A percentile compares a stretch with the other conserved stretches of the same genome.
Conservation (phyloP, 1,140 invertebrate species). For the Drosophila ercepeae region DNA sequence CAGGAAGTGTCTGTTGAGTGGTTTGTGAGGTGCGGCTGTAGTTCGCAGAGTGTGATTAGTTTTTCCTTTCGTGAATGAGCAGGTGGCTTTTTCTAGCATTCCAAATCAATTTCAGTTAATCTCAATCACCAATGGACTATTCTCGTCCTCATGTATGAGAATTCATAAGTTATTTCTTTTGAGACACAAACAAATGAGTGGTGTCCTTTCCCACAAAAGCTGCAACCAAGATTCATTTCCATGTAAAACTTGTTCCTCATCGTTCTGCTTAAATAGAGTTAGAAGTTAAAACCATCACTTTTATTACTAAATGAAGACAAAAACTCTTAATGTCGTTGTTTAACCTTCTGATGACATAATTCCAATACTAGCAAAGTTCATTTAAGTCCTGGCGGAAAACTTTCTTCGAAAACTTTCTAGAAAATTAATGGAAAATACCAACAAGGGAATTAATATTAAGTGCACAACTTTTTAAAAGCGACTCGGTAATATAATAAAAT, state of each 20-base stretch:
- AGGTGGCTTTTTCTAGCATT: neutral
- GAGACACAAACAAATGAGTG: neutral
- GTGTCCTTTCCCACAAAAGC: no score
- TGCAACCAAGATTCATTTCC: neutral
- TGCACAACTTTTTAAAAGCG: neutral
- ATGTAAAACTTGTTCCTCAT: neutral
- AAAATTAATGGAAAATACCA: neutral
- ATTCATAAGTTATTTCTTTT: neutral
- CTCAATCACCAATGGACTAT: neutral
- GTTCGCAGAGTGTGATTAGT: conserved; percentile 31
- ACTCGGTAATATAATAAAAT: neutral
- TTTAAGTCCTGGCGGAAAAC: neutral
- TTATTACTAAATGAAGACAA: neutral
- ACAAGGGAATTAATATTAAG: neutral
- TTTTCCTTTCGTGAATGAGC: conserved; percentile 6
- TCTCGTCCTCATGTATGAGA: no score
- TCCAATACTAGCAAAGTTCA: neutral
- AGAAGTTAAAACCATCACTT: neutral
- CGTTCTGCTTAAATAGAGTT: neutral
- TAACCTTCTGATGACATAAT: conserved; percentile 4
- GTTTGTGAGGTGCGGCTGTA: neutral
- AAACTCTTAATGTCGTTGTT: neutral
- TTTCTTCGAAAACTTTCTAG: neutral
- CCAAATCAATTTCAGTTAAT: conserved; percentile 16
- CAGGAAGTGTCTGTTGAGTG: neutral